Base-by-base conservation (phyloP, 1,140 invertebrate species). In the Gryon sp. region DNA sequence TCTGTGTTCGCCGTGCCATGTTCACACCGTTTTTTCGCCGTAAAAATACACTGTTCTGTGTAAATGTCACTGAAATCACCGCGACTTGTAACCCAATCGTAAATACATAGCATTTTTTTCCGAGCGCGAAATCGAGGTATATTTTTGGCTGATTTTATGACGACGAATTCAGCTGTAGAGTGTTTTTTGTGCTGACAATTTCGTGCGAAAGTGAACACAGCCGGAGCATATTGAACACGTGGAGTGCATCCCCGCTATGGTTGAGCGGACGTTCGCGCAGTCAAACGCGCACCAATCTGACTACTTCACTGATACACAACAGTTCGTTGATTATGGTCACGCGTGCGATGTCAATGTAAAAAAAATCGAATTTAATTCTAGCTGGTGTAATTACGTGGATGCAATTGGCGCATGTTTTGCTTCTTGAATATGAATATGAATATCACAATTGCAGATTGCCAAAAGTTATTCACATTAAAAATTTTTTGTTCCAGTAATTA, bases 131-230 rank as follows among this genome's bases (percentile, higher is more conserved):
- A 9, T 22, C 12, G 59, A 19, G n/a, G 46, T 60, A 52, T 60
- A 69, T 69, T 69, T 69, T 60, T 41, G 36, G 45, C 34, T 45
- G 18, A 52, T 69, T 69, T 69, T 69, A 66, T 66, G 50, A 66
- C 40, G 22, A 36, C 30, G 63, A 36, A 16, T 66, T 65, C 18
- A 46, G 48, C n/a, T 3, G 36, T 30, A 5, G 18, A 41, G 48
- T 38, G 32, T 50, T 69, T 48, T 59, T 59, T 76, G 65, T 14
- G 72, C n/a, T 63, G 75, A 55, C 72, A 75, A 79, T 82, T 79
- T 75, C 50, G 57, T 72, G 72, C 65, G 70, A 72, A 72, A 62
- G 57, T 62, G 68, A 72, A 72, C 68, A 59, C 66, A 75, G 70
- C 62, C 70, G 60, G 60, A 60, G 70, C 60, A 66, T 75, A 74